Percentiles rank a stretch among this genome's conserved stretches.
phyloP scores from a whole-genome alignment of 2,888 invertebrate genomes.

The Horisme vitalbata region DNA sequence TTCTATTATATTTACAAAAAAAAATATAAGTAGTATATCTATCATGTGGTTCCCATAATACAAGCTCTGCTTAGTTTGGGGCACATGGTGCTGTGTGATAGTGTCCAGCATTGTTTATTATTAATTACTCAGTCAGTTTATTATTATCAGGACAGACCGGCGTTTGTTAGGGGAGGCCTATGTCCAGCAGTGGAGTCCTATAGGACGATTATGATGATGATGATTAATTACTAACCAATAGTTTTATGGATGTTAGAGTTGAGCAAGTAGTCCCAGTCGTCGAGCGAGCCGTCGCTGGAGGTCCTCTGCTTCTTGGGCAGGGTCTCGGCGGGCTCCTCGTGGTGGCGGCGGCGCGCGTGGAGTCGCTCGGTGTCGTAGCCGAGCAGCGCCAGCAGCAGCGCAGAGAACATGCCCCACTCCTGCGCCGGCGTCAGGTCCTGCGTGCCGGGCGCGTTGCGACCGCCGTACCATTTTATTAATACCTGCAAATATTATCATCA shows the following conservation, averaged over 20 bases:
- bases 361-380: conserved; percentile 88
- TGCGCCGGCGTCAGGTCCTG: conserved; percentile 88
- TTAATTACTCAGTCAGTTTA: too few species aligned
- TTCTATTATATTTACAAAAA: too few species aligned
- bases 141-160: too few species aligned
- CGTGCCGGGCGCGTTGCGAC: conserved; percentile 93
- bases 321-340: conserved; percentile 51
- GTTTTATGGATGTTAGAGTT: conserved; percentile 82
- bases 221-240: too few species aligned
- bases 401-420: conserved; percentile 91
- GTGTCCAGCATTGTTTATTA: too few species aligned
- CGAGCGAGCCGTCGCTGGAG: conserved; percentile 89
- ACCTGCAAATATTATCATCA: conserved; percentile 68
- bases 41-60: too few species aligned
- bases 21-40: too few species aligned
- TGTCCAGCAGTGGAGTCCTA: too few species aligned
- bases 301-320: conserved; percentile 89
- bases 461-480: conserved; percentile 93
- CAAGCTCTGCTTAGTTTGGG: too few species aligned
- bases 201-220: too few species aligned
- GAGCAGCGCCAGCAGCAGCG: conserved; percentile 82
- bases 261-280: conserved; percentile 91
- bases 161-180: too few species aligned
- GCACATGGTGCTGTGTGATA: too few species aligned
- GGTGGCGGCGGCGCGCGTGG: conserved; percentile 61